These are phyloP conservation scores for Danio rerio DNA, from an alignment of 2,113 vertebrate species.

Conservation along the genomic window GRCz12tu NC_133199.1:22046001-22046500, in stretches of 20 bases:
- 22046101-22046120: constrained; percentile 15
- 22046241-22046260: not conserved
- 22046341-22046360: no score
- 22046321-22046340: no score
- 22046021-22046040: constrained; percentile 18
- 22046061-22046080: not conserved
- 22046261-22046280: no score
- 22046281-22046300: no score
- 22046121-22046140: not conserved
- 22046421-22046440: no score
- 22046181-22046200: not conserved
- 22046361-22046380: no score
- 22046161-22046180: not conserved
- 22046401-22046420: no score
- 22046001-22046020: not conserved
- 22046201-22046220: not conserved
- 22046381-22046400: no score
- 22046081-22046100: constrained; percentile 14
- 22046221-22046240: not conserved
- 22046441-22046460: no score
- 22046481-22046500: no score
- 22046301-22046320: no score
- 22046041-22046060: constrained; percentile 3
- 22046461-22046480: no score
- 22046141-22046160: not conserved